Conservation (phyloP, 1,140 invertebrate genomes). For the Tenebrio molitor region DNA sequence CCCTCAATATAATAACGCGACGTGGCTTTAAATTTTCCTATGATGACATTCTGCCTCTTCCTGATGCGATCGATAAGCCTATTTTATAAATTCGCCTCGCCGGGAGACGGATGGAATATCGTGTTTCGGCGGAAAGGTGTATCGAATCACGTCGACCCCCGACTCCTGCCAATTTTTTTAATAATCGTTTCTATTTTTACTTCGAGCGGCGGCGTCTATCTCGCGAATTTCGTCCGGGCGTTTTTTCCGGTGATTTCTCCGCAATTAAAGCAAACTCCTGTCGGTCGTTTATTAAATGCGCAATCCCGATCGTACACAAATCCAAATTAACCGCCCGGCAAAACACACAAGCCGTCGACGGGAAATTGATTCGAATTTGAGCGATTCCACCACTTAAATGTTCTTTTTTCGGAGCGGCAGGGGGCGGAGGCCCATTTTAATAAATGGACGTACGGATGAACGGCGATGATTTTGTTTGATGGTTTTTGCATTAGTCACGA, state of each 20-base stretch:
- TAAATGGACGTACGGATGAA: neutral
- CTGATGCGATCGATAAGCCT: slow-evolving; percentile 38
- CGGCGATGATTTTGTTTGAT: neutral
- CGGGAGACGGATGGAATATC: slow-evolving; percentile 24
- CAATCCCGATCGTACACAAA: neutral
- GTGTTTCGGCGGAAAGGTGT: slow-evolving; percentile 26
- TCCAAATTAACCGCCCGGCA: neutral
- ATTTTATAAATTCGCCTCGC: slow-evolving; percentile 34
- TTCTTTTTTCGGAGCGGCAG: neutral
- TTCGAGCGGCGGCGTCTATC: no score
- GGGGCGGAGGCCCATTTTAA: neutral
- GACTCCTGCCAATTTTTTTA: neutral
- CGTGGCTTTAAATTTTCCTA: slow-evolving; percentile 35
- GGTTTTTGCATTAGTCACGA: slow-evolving; percentile 19
- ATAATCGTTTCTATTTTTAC: slow-evolving; percentile 1
- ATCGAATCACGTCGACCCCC: slow-evolving; percentile 25
- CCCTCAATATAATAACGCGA: slow-evolving; percentile 28
- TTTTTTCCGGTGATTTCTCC: no score
- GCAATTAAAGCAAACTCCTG: no score
- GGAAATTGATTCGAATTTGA: slow-evolving; percentile 6
- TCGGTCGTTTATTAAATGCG: neutral
- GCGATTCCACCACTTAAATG: neutral
- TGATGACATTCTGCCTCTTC: slow-evolving; percentile 33
- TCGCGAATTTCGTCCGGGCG: no score
- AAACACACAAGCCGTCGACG: slow-evolving; percentile 1